phyloP scores from a whole-genome alignment of 2,113 vertebrate species.

The cat (Felis catus) region DNA sequence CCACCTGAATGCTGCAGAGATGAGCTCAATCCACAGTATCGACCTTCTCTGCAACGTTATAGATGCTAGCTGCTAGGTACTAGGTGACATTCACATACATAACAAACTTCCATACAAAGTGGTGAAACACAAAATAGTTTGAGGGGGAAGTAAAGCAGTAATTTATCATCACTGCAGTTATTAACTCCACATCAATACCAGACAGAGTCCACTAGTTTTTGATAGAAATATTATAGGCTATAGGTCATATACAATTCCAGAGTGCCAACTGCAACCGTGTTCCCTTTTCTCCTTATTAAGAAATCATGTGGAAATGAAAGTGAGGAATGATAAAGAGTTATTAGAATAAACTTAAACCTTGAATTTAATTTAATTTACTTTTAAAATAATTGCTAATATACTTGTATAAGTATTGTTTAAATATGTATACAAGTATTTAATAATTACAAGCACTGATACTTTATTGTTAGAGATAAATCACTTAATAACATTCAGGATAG shows the following conservation, averaged over 20 bases:
- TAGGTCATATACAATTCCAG: neutral
- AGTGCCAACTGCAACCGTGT: neutral
- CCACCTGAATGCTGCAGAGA: neutral
- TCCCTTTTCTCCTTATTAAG: neutral
- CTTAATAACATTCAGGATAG: slow-evolving; percentile 37
- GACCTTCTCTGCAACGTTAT: neutral
- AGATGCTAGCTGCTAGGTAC: neutral
- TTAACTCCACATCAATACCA: neutral
- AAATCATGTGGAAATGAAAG: neutral
- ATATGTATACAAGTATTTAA: slow-evolving; percentile 5
- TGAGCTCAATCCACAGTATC: neutral
- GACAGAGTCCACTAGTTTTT: neutral
- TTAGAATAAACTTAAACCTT: slow-evolving; percentile 26
- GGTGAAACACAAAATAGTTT: neutral
- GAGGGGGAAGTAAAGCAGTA: neutral
- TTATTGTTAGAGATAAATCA: slow-evolving; percentile 23
- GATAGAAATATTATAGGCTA: neutral
- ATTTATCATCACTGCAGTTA: neutral
- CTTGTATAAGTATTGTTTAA: neutral
- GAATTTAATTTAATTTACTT: slow-evolving; percentile 6
- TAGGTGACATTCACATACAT: neutral
- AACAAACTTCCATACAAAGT: neutral
- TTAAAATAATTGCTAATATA: neutral
- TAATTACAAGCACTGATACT: neutral
- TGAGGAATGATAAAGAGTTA: neutral